Conservation (phyloP, 2,113 vertebrate species). For the Perognathus longimembris region DNA sequence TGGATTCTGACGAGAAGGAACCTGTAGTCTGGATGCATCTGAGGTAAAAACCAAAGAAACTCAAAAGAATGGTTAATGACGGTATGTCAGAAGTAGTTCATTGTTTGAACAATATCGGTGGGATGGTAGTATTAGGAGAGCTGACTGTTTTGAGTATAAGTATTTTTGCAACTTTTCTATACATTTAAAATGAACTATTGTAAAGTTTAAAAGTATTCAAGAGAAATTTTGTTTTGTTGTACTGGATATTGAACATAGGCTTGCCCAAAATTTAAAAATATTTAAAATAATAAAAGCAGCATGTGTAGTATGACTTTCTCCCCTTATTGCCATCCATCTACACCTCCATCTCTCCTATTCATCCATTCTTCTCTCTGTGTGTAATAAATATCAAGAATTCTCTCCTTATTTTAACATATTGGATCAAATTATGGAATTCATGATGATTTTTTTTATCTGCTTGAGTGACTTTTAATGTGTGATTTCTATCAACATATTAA, state of each 20-base stretch:
- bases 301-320: neutral
- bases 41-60: neutral
- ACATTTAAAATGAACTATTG: neutral
- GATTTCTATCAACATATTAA: constrained; percentile 7
- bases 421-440: neutral
- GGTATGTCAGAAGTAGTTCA: neutral
- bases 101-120: neutral
- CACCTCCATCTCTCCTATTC: neutral
- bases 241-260: too few relatives aligned
- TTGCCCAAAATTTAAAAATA: neutral
- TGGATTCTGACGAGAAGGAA: neutral
- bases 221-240: too few relatives aligned
- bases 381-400: neutral
- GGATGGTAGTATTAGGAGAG: neutral
- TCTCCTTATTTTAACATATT: neutral
- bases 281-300: constrained; percentile 20
- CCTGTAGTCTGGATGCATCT: neutral
- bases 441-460: neutral
- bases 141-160: neutral
- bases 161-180: neutral
- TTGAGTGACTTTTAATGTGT: constrained; percentile 13
- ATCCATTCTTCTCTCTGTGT: neutral
- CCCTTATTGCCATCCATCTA: neutral
- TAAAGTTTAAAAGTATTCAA: neutral
- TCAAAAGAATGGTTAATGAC: neutral